These are phyloP conservation scores for Cephalopterus ornatus DNA, from an alignment of 2,113 vertebrate species.

Conservation along the genomic window DNA sequence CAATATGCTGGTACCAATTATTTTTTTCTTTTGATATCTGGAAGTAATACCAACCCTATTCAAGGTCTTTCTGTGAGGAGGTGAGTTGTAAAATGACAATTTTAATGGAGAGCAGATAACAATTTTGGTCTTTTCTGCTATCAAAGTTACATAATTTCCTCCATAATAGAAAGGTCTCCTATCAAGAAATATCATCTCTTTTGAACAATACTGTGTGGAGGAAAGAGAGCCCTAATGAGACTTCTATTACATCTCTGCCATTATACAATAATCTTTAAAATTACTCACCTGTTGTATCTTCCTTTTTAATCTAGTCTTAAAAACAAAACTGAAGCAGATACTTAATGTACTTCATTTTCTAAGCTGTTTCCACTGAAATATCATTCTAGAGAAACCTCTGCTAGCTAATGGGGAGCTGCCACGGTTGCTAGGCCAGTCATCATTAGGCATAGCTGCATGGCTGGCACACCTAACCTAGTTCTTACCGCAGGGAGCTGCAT, in stretches of 20 bases:
- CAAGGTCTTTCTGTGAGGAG: not conserved
- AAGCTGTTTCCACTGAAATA: not conserved
- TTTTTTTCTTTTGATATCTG: not conserved
- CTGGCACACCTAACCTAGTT: not conserved
- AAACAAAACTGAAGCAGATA: not conserved
- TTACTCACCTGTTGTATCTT: not conserved
- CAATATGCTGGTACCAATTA: not conserved
- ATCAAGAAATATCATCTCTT: not conserved
- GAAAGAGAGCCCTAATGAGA: not conserved
- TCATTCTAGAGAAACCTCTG: not conserved
- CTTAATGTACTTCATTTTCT: not conserved
- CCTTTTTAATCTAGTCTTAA: not conserved
- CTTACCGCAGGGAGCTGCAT: not conserved
- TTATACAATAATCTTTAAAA: not conserved
- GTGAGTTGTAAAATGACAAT: not conserved
- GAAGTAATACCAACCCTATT: not conserved
- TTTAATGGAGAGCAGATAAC: not conserved
- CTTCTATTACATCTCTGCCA: not conserved
- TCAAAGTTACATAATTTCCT: not conserved
- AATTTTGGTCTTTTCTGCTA: not conserved
- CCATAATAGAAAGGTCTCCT: not conserved
- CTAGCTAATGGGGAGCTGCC: not conserved
- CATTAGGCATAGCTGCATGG: not conserved
- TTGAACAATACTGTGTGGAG: not conserved
- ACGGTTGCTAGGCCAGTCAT: rapidly evolving